These are phyloP conservation scores for Hemistola chrysoprasaria DNA, from an alignment of 2,888 invertebrate genomes.

Conservation along the genomic window DNA sequence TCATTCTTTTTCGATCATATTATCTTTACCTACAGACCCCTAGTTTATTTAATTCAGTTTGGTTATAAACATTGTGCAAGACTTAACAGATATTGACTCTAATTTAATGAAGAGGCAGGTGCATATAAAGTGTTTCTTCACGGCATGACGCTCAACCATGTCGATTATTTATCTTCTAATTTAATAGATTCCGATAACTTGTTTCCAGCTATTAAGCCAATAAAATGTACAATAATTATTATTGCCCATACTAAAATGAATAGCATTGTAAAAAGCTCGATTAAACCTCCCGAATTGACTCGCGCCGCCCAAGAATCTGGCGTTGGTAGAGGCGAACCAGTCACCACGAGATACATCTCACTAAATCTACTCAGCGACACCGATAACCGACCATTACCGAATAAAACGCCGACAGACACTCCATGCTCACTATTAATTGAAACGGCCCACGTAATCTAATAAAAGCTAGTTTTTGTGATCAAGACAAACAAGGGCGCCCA, in stretches of 20 bases:
- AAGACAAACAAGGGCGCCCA: slow-evolving; percentile 81
- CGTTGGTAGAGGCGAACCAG: slow-evolving; percentile 56
- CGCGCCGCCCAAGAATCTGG: slow-evolving; percentile 47
- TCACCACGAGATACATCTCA: slow-evolving; percentile 61
- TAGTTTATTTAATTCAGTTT: no score
- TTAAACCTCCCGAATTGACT: slow-evolving; percentile 38
- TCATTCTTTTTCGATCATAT: slow-evolving; percentile 1
- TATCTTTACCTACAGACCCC: slow-evolving; percentile 11
- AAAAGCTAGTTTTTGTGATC: slow-evolving; percentile 79
- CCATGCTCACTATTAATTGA: slow-evolving; percentile 77
- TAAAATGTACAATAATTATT: slow-evolving; percentile 33
- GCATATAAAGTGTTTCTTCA: slow-evolving; percentile 18
- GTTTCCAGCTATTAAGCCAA: slow-evolving; percentile 32
- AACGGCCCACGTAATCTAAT: slow-evolving; percentile 81
- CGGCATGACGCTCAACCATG: slow-evolving; percentile 20
- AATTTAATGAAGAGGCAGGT: slow-evolving; percentile 17
- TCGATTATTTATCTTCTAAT: slow-evolving; percentile 27
- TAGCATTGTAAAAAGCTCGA: slow-evolving; percentile 36
- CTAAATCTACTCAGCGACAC: slow-evolving; percentile 73
- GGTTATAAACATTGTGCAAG: slow-evolving; percentile 23
- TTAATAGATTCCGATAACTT: slow-evolving; percentile 27
- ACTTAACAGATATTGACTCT: slow-evolving; percentile 15
- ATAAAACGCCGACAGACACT: slow-evolving; percentile 74
- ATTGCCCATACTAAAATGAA: slow-evolving; percentile 33
- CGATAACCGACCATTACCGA: slow-evolving; percentile 73